Evolutionary conservation across 2,797 vertebrate species (phyloP).

Genomic region (Pagetopsis macropterus): DNA sequence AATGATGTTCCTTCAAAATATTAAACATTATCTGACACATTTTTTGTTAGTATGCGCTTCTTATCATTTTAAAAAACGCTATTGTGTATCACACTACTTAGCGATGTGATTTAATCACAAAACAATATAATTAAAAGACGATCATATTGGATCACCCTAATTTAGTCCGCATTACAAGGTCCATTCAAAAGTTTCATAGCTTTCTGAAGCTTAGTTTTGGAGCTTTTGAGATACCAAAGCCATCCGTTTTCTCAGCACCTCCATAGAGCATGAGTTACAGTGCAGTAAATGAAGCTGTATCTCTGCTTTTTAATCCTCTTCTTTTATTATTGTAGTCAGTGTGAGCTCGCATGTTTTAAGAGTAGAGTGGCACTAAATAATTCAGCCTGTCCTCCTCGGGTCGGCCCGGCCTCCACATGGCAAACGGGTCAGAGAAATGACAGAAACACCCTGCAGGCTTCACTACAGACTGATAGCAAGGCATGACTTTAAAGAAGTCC

Average conservation of each 20-base stretch:
- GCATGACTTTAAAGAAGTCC: not conserved
- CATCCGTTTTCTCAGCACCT: not conserved
- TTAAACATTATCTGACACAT: too few species aligned
- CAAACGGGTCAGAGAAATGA: conserved; percentile 29
- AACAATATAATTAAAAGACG: too few species aligned
- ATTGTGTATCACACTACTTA: too few species aligned
- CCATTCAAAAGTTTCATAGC: too few species aligned
- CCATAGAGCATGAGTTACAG: not conserved
- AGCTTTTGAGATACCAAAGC: not conserved
- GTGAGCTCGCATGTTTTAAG: conserved; percentile 47
- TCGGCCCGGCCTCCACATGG: conserved; percentile 44
- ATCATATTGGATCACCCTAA: not conserved
- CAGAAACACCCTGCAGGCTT: conserved; percentile 28
- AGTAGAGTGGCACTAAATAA: conserved; percentile 76
- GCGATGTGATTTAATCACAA: too few species aligned
- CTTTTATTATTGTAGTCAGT: not conserved
- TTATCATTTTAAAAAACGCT: too few species aligned
- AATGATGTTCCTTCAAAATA: too few species aligned
- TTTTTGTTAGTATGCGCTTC: too few species aligned
- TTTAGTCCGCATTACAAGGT: not conserved
- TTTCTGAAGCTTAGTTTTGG: not conserved
- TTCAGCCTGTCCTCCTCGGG: conserved; percentile 59
- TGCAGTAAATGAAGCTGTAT: conserved; percentile 7
- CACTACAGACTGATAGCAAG: not conserved
- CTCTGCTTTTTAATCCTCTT: conserved; percentile 3